Conservation (phyloP, 2,797 vertebrate genomes). For the Melanotaenia maccullochi region DNA sequence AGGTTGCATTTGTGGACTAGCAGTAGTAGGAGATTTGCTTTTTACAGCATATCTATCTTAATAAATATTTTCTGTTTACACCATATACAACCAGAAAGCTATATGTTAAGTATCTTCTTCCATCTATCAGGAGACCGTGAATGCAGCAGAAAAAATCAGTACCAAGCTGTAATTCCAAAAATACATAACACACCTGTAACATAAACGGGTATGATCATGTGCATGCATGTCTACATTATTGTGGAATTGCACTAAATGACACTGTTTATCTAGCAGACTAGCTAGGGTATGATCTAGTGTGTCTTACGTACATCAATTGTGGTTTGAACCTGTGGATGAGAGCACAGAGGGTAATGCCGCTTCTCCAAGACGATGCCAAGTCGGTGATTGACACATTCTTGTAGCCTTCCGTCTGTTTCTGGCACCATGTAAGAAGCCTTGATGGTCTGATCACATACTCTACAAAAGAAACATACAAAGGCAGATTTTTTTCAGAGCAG, state of each 20-base stretch:
- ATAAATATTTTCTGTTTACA: constrained; percentile 16
- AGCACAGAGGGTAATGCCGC: constrained; percentile 91
- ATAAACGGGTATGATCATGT: neutral
- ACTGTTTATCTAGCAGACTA: constrained; percentile 1
- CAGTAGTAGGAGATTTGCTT: neutral
- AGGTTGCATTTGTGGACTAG: neutral
- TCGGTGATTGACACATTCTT: constrained; percentile 87
- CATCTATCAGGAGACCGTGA: constrained; percentile 27
- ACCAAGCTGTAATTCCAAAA: constrained; percentile 13
- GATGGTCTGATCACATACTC: constrained; percentile 92
- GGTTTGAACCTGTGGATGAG: constrained; percentile 95
- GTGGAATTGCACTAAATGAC: constrained; percentile 2
- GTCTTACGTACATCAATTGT: constrained; percentile 90
- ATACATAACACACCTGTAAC: constrained; percentile 39
- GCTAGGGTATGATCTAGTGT: neutral
- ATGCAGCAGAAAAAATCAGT: constrained; percentile 25
- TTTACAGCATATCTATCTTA: neutral
- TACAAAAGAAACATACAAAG: constrained; percentile 55
- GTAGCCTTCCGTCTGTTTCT: constrained; percentile 94
- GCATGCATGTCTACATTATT: constrained; percentile 2
- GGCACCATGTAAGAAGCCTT: constrained; percentile 95
- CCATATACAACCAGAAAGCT: neutral
- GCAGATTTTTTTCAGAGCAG: neutral
- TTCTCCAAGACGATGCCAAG: constrained; percentile 91
- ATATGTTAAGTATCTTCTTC: constrained; percentile 21